A percentile compares a stretch with the other conserved stretches of the same genome.
phyloP scores from a whole-genome alignment of 2,888 invertebrate species.

The Aporophyla lueneburgensis region DNA sequence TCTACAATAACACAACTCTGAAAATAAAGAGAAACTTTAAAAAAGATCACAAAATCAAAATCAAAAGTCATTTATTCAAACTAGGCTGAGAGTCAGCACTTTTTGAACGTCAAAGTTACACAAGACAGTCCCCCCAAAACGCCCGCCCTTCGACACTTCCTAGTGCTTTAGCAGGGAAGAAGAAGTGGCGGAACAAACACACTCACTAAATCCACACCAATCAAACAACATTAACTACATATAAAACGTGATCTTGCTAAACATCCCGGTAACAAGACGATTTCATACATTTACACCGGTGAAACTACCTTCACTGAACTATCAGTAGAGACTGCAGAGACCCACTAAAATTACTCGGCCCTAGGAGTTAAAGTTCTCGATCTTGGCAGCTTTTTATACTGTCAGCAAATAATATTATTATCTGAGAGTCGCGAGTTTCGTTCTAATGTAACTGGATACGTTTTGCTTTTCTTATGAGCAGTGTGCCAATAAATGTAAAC shows the following conservation, averaged over 20 bases:
- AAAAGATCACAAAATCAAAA: too few relatives aligned
- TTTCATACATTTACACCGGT: too few relatives aligned
- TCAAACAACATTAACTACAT: neutral
- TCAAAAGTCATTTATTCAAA: too few relatives aligned
- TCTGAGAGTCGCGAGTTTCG: neutral
- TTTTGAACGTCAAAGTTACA: too few relatives aligned
- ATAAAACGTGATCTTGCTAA: too few relatives aligned
- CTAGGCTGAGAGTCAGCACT: too few relatives aligned
- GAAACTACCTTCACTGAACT: too few relatives aligned
- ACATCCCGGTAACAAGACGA: neutral
- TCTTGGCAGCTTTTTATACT: neutral
- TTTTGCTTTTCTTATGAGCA: conserved; percentile 1
- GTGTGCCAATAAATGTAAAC: conserved; percentile 23
- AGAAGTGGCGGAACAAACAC: too few relatives aligned
- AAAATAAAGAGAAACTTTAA: neutral
- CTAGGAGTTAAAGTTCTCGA: neutral
- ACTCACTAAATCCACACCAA: too few relatives aligned
- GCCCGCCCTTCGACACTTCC: too few relatives aligned
- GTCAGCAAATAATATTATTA: neutral
- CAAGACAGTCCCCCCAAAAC: too few relatives aligned
- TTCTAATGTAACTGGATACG: neutral
- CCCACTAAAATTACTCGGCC: neutral
- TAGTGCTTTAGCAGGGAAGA: too few relatives aligned
- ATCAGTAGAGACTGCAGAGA: neutral
- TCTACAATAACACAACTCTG: neutral